Conservation (phyloP, 2,113 vertebrate genomes). For the Cinclus cinclus region DNA sequence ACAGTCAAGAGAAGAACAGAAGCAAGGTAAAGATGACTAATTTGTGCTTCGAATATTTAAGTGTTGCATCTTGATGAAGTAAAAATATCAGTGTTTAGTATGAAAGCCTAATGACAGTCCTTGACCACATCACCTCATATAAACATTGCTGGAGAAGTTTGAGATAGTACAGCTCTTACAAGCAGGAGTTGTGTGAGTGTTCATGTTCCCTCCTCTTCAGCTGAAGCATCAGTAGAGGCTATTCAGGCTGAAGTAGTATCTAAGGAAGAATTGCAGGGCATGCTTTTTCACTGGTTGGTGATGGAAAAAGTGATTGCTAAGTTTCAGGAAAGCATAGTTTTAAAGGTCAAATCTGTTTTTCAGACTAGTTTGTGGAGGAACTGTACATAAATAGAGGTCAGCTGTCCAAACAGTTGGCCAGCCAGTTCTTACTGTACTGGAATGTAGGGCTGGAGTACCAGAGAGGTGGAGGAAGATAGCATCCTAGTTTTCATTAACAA, state of each 20-base stretch:
- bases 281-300: neutral
- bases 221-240: neutral
- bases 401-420: neutral
- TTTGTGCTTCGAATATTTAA: neutral
- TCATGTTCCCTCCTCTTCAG: neutral
- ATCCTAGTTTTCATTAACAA: neutral
- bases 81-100: neutral
- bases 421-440: neutral
- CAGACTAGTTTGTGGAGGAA: neutral
- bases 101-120: neutral
- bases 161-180: neutral
- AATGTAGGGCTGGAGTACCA: neutral
- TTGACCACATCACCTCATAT: neutral
- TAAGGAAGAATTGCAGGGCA: neutral
- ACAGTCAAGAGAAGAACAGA: slow-evolving; percentile 79
- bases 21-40: slow-evolving; percentile 78
- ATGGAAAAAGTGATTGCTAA: neutral
- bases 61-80: neutral
- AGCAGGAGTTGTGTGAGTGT: neutral
- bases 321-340: neutral
- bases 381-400: neutral
- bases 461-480: neutral
- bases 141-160: neutral
- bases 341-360: neutral
- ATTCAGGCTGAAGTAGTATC: neutral